Evolutionary conservation across 2,113 vertebrate species (phyloP), one percentile per base, ranked within the genome.

Genomic region (Aspidoscelis tigris): DNA sequence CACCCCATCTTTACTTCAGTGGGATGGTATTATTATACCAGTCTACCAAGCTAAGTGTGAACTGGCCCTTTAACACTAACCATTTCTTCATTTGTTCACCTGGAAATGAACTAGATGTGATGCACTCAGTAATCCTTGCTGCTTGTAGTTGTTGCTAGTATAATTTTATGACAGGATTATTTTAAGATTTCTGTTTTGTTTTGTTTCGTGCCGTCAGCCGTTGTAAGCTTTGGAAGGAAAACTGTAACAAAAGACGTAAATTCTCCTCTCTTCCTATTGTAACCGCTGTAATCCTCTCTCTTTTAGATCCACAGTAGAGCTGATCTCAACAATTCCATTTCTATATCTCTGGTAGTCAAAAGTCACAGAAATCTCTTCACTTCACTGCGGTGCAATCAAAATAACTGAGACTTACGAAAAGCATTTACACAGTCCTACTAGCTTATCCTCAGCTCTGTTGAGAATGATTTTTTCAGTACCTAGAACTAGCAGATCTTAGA

Each of bases 321-420:
- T 2, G 55, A 50, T 3, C 3, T 8, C 47, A 4, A 3, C 0
- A 16, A 18, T 11, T 2, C 5, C 43, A 4, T 3, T 20, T 0
- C 2, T 39, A 1, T 0, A 41, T 70, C 33, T 14, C 33, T 70
- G 69, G 69, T 39, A 20, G 83, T 33, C 2, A 65, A 39, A 22
- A 4, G 55, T 71, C 43, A 2, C 1, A 6, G 58, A 20, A 1
- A 1, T 0, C 8, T 39, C 10, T 44, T 71, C 53, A 9, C 55
- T 44, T 78, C 9, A n/a, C 8, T 3, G 58, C 12, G 11, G 2
- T 55, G 1, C 3, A 70, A 7, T 10, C 18, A 16, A 2, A 43
- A 10, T 0, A 20, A 39, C 4, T 44, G 65, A 61, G 14, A 11
- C 12, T 77, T 47, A 58, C 20, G 76, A 58, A 24, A 76, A 65